Evolutionary conservation across 2,113 vertebrate species (phyloP).

Genomic region (Calidris pugnax): DNA sequence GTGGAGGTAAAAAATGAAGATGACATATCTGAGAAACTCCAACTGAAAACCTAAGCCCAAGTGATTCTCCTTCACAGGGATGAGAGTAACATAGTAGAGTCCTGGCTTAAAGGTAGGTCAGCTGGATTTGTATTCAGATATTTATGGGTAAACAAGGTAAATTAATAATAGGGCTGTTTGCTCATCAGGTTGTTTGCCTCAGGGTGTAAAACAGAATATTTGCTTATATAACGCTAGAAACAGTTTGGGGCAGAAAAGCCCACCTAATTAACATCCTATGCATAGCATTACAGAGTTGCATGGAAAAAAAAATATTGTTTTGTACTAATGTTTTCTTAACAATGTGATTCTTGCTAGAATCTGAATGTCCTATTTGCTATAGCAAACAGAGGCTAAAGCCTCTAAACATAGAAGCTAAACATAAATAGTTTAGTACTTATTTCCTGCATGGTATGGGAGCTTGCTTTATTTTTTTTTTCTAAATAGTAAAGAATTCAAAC

Average conservation of each 20-base stretch:
- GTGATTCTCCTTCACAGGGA: not conserved
- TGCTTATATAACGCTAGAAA: not conserved
- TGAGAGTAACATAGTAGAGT: not conserved
- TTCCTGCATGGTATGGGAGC: not conserved
- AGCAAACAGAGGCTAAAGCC: not conserved
- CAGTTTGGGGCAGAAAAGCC: not conserved
- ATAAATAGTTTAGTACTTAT: not conserved
- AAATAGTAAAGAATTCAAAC: not conserved
- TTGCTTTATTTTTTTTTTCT: not conserved
- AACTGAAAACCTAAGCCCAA: not conserved
- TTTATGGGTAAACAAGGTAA: not conserved
- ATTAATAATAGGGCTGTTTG: not conserved
- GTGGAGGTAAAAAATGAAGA: not conserved
- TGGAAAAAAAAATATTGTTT: not conserved
- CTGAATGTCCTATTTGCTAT: not conserved
- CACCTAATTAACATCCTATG: not conserved
- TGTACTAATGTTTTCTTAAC: not conserved
- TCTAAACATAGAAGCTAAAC: not conserved
- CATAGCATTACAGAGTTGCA: not conserved
- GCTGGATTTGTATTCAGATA: not conserved
- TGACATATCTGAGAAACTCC: not conserved
- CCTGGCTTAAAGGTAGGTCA: not conserved
- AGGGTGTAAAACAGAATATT: not conserved
- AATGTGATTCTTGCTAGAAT: not conserved
- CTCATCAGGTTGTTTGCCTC: not conserved